Base-by-base conservation (phyloP, 2,113 vertebrate genomes). In the Thamnaconus septentrionalis region DNA sequence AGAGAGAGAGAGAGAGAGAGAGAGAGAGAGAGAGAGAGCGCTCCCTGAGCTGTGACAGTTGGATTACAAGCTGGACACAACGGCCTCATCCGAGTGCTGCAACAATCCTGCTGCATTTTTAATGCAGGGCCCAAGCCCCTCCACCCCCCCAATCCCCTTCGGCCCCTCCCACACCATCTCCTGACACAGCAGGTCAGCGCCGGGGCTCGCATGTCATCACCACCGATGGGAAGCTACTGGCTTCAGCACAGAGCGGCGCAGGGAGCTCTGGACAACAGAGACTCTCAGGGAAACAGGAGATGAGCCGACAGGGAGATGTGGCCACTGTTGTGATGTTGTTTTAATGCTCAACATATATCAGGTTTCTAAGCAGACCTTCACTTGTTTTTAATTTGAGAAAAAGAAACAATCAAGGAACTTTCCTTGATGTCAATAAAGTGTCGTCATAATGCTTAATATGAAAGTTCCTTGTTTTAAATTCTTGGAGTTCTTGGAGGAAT, bases 1-100 rank as follows among this genome's bases (percentile, higher is more conserved):
- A 75, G 39, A 61, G 12, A 57, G 0, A 45, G 41, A 68, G 49
- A 54, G 39, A n/a, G 49, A 18, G 4, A 47, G 31, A 40, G 18
- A 42, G 8, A 8, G 56, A 6, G 56, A 48, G 57, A 61, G 4
- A 53, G 58, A 60, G 42, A 75, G 71, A 66, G 69, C 57, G 52
- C 66, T 78, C 63, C 85, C 61, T 65, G 40, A 59, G 43, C 77
- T 53, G 51, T 79, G 84, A 84, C 87, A 81, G 82, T 61, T 75
- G 80, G 81, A 83, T 89, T 79, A 87, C 85, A 89, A 47, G 75
- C 81, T 84, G 84, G 84, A 80, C 82, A 87, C 90, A 87, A 87
- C 78, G 69, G 79, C 42, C 76, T 77, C 79, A 73, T 79, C 80
- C 74, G 78, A 88, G 82, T 68, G 70, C 82, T 71, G 77, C 69